Conservation (phyloP, 2,113 vertebrate species). For the Sylvicapra grimmia region DNA sequence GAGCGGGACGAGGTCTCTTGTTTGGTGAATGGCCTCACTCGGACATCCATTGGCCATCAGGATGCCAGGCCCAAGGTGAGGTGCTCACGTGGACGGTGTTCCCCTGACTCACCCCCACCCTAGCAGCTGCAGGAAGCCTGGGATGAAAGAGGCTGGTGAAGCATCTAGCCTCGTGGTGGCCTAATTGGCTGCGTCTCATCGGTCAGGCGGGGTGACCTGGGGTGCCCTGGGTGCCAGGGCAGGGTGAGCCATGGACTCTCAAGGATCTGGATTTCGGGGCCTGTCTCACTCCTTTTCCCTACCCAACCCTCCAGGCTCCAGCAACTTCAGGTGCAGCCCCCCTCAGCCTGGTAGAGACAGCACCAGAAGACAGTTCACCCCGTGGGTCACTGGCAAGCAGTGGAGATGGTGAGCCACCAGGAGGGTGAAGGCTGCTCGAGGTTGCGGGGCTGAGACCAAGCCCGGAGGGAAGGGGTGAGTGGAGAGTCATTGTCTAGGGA, state of each 20-base stretch:
- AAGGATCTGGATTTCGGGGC: background rate
- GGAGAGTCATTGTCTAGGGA: background rate
- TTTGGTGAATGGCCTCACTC: constrained; percentile 91
- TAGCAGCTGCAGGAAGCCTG: constrained; percentile 50
- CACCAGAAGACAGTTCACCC: constrained; percentile 89
- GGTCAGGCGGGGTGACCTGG: constrained; percentile 48
- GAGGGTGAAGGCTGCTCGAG: background rate
- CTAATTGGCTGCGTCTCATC: constrained; percentile 69
- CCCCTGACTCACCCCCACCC: constrained; percentile 52
- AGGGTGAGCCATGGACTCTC: background rate
- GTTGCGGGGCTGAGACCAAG: background rate
- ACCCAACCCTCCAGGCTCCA: constrained; percentile 71
- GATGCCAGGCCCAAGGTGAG: constrained; percentile 90
- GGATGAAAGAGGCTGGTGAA: constrained; percentile 54
- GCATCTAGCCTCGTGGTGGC: constrained; percentile 49
- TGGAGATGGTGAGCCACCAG: constrained; percentile 85
- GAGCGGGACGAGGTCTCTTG: constrained; percentile 93
- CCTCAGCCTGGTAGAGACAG: constrained; percentile 82
- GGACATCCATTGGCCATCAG: constrained; percentile 91
- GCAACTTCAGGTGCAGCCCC: constrained; percentile 77
- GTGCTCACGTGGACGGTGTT: constrained; percentile 56
- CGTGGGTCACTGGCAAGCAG: constrained; percentile 93
- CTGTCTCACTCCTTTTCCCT: background rate
- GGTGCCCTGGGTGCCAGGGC: constrained; percentile 21
- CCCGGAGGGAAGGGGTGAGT: background rate